A percentile compares a stretch with the other conserved stretches of the same genome.
phyloP scores from a whole-genome alignment of 2,797 vertebrate species.

The Mus minutoides region DNA sequence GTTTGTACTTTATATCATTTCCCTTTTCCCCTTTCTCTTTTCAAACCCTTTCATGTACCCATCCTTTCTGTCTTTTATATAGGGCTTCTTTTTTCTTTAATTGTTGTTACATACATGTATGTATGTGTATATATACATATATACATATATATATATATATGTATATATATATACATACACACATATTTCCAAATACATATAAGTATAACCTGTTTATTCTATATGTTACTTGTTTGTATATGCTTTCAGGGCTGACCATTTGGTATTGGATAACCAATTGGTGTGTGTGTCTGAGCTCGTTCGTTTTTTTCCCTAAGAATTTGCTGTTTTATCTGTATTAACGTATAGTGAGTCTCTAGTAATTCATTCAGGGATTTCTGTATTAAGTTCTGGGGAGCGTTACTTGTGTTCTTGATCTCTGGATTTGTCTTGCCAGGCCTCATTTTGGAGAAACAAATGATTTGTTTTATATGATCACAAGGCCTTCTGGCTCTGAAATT shows the following conservation, averaged over 20 bases:
- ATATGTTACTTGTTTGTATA: background rate
- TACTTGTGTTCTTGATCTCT: background rate
- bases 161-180: background rate
- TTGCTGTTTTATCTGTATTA: slow-evolving; percentile 32
- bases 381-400: background rate
- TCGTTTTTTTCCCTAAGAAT: background rate
- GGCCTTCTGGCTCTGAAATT: background rate
- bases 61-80: background rate
- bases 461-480: background rate
- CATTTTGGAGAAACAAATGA: slow-evolving; percentile 35
- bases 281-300: background rate
- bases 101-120: background rate
- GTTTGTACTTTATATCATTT: background rate
- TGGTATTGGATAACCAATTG: background rate
- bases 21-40: background rate
- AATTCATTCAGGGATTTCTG: background rate
- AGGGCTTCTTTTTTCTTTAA: background rate
- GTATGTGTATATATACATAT: no score
- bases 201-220: background rate
- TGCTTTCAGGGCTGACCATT: background rate
- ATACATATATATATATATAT: background rate
- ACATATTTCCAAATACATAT: background rate
- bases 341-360: background rate
- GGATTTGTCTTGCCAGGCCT: background rate
- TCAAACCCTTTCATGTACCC: background rate